These are phyloP conservation scores for Cheilosia scutellata DNA, from an alignment of 2,888 invertebrate species.

Conservation along the genomic window DNA sequence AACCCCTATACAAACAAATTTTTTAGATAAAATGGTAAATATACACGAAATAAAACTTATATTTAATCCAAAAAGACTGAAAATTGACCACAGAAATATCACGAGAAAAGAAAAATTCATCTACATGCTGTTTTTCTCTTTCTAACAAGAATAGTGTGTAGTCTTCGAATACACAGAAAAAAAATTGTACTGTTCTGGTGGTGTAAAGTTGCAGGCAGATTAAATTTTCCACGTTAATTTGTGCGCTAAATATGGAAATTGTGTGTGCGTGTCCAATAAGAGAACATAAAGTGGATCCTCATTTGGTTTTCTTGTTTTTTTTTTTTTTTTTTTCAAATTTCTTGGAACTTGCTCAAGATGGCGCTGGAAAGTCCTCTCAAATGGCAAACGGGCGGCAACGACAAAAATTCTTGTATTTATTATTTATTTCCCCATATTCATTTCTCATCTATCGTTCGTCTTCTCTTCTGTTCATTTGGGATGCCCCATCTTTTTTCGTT, in stretches of 20 bases:
- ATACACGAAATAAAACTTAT: conserved; percentile 18
- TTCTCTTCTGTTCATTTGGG: conserved; percentile 7
- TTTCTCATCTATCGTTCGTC: conserved; percentile 23
- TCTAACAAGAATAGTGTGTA: conserved; percentile 5
- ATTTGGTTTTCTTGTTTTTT: conserved; percentile 61
- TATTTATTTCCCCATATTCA: conserved; percentile 61
- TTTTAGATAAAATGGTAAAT: conserved; percentile 74
- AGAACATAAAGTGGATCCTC: conserved; percentile 55
- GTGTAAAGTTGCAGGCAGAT: conserved; percentile 58
- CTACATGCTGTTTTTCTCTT: conserved; percentile 1
- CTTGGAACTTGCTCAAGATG: conserved; percentile 65
- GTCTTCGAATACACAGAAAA: background rate
- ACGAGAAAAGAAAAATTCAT: conserved; percentile 7
- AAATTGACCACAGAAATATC: conserved; percentile 5
- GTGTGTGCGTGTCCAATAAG: conserved; percentile 80
- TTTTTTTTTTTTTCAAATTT: conserved; percentile 39
- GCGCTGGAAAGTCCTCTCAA: conserved; percentile 27
- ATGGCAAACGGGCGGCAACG: conserved; percentile 13
- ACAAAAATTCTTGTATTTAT: conserved; percentile 65
- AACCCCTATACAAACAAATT: conserved; percentile 51
- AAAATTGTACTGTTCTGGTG: conserved; percentile 30
- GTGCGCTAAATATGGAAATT: conserved; percentile 67
- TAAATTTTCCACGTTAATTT: conserved; percentile 16
- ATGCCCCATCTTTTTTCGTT: conserved; percentile 45
- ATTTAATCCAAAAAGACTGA: background rate